Evolutionary conservation across 2,797 vertebrate species (phyloP).

Genomic region (Lacerta viridis): DNA sequence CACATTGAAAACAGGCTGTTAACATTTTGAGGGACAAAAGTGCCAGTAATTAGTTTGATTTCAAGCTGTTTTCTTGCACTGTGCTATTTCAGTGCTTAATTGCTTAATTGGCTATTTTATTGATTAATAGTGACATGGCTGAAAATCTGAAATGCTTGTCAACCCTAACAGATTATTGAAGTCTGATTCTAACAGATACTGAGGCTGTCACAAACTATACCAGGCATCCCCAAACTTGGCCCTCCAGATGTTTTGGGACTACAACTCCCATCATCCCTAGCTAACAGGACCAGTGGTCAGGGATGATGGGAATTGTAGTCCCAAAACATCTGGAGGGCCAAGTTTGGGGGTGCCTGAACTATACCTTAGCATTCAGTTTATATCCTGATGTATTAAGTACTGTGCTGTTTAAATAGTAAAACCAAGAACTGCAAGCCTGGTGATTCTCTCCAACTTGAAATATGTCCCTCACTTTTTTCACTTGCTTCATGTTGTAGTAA

Average conservation of each 20-base stretch:
- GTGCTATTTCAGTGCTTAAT: conserved; percentile 26
- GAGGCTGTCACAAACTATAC: background rate
- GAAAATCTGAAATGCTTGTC: conserved; percentile 28
- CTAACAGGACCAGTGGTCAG: too few species aligned
- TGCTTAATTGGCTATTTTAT: conserved; percentile 24
- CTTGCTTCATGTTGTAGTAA: background rate
- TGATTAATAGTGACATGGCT: conserved; percentile 29
- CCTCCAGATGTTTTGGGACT: too few species aligned
- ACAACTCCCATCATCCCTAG: too few species aligned
- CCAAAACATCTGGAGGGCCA: too few species aligned
- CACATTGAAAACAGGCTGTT: background rate
- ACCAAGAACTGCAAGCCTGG: background rate
- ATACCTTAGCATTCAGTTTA: background rate
- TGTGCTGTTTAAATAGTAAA: background rate
- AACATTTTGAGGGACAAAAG: background rate
- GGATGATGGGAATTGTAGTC: too few species aligned
- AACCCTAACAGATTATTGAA: background rate
- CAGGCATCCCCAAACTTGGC: too few species aligned
- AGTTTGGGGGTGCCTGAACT: background rate
- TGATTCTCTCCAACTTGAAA: background rate
- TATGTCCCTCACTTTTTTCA: background rate
- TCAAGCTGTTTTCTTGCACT: conserved; percentile 15
- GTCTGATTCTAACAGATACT: conserved; percentile 6
- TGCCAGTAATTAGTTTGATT: conserved; percentile 14
- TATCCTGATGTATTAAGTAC: background rate